Percentiles rank a stretch among this genome's conserved stretches.
Conservation (phyloP, 2,797 vertebrate genomes). For the Calcarius lapponicus region DNA sequence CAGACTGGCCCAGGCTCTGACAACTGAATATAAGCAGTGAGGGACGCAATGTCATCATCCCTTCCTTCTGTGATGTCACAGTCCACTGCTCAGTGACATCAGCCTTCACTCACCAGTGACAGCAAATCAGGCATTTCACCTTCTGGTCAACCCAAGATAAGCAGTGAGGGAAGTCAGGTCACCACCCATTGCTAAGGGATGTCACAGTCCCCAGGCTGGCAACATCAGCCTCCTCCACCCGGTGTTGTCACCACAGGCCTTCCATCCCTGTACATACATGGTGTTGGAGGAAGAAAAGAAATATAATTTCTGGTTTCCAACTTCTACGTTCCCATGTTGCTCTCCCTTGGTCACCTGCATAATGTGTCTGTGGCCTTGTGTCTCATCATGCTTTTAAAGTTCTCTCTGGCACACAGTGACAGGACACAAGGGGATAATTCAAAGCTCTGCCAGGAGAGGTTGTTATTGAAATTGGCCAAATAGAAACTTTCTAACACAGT, state of each 20-base stretch:
- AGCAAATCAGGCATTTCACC: not conserved
- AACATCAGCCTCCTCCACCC: not conserved
- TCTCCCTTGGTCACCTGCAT: not conserved
- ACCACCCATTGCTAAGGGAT: not conserved
- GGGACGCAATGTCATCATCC: too few relatives aligned
- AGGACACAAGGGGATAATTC: not conserved
- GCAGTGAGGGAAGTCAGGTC: not conserved
- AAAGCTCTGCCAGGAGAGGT: not conserved
- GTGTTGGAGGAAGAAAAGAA: not conserved
- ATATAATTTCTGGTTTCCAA: not conserved
- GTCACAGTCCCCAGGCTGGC: not conserved
- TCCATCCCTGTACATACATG: not conserved
- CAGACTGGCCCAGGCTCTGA: not conserved
- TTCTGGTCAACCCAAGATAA: not conserved
- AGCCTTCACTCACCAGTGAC: not conserved
- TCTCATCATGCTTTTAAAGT: not conserved
- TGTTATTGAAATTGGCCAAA: not conserved
- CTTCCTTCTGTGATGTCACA: not conserved
- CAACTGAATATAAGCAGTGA: rapidly evolving
- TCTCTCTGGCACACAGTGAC: not conserved
- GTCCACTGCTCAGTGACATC: not conserved
- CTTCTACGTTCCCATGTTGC: not conserved
- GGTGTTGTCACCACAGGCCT: not conserved
- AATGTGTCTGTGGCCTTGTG: not conserved
- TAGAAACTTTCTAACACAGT: not conserved